A percentile compares a stretch with the other conserved stretches of the same genome.
Evolutionary conservation across 2,888 invertebrate genomes (phyloP).

Genomic region (Cremastobaeus sp.): DNA sequence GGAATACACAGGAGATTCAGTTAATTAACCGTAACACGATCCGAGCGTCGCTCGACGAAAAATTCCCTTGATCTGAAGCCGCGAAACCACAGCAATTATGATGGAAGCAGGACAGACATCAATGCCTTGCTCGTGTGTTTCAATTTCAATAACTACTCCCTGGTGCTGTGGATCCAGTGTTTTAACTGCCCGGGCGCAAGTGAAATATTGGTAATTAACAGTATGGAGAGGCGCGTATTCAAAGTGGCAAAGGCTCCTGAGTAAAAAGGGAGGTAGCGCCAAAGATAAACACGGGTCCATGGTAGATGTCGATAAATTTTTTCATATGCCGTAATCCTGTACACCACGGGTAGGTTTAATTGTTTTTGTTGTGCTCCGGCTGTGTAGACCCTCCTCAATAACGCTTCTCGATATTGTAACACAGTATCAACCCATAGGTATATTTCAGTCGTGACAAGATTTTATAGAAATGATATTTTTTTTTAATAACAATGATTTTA

Average conservation of each 20-base stretch:
- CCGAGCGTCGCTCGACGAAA: conserved; percentile 34
- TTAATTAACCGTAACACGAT: conserved; percentile 59
- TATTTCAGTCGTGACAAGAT: too few relatives aligned
- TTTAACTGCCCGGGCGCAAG: conserved; percentile 69
- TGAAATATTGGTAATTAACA: conserved; percentile 79
- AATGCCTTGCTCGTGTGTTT: conserved; percentile 73
- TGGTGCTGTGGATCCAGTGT: conserved; percentile 68
- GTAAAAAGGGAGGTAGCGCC: conserved; percentile 64
- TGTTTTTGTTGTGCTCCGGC: conserved; percentile 71
- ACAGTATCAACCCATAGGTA: conserved; percentile 49
- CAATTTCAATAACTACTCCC: conserved; percentile 79
- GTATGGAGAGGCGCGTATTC: conserved; percentile 63
- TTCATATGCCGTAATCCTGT: too few relatives aligned
- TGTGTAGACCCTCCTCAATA: conserved; percentile 63
- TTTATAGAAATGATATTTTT: too few relatives aligned
- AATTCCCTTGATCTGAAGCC: conserved; percentile 40
- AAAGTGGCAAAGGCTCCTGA: conserved; percentile 65
- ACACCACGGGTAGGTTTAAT: conserved; percentile 67
- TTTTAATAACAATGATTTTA: too few relatives aligned
- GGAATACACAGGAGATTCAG: conserved; percentile 39
- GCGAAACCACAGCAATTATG: conserved; percentile 51
- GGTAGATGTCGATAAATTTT: conserved; percentile 21
- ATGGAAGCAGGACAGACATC: conserved; percentile 40
- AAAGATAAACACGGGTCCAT: conserved; percentile 68
- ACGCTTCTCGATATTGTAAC: conserved; percentile 41